Base-by-base conservation (phyloP, 2,113 vertebrate genomes). In the Rhinolophus sinicus region DNA sequence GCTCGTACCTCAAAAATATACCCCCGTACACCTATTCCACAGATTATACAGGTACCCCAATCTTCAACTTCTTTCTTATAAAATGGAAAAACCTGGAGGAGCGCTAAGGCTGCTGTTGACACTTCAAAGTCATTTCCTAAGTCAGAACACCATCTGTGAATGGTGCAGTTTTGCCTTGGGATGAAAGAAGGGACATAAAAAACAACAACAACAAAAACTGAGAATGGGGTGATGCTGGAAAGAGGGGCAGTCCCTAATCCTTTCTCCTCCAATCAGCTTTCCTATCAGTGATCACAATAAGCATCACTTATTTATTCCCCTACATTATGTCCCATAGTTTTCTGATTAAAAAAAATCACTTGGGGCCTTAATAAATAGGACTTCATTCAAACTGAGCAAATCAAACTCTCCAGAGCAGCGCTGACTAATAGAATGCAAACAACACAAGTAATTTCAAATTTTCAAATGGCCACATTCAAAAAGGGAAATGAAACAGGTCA, bases 31-130 rank as follows among this genome's bases (percentile, higher is more conserved):
- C 1, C 21, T 28, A 76, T 19, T 72, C 15, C 18, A 62, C 35
- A 92, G 69, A 67, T 73, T 28, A 40, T 10, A 40, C 21, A 78
- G 33, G 69, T 82, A 64, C 19, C 24, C 8, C 87, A 28, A 67
- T 88, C 70, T 58, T 75, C 30, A 95, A 40, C 26, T 50, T 60
- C 28, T 44, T 90, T 85, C 92, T 62, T 19, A 18, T n/a, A n/a
- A n/a, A 89, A 30, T 54, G 33, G 13, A 87, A 96, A 83, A 33
- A 2, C 30, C 47, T 87, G 11, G 33, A 77, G n/a, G 30, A 80
- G 18, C n/a, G 3, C 62, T 90, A 54, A 93, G n/a, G 47, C 56
- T 82, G 47, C 56, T 82, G 26, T 60, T 88, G 50, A 88, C 5
- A 70, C 26, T 77, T 93, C 21, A 56, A 14, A 44, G 50, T 85